These are phyloP conservation scores for Hepsetus odoe DNA, from an alignment of 2,113 vertebrate species.

Conservation along the genomic window DNA sequence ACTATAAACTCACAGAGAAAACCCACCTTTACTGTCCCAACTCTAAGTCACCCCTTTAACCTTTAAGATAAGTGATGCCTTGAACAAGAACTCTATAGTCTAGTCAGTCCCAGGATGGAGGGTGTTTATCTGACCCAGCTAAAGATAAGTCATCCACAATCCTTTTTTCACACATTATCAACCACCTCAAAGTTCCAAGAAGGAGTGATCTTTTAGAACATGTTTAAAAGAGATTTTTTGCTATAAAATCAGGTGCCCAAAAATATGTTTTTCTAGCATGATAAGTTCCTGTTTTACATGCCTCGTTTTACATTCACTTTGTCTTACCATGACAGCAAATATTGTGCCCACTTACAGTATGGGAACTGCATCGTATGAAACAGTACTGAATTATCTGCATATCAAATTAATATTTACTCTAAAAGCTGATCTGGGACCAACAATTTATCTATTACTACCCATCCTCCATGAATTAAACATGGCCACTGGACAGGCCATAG, in stretches of 20 bases:
- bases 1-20: conserved; percentile 73
- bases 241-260: not conserved
- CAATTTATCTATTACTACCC: conserved; percentile 64
- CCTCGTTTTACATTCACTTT: not conserved
- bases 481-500: conserved; percentile 68
- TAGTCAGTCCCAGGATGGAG: conserved; percentile 56
- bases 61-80: conserved; percentile 72
- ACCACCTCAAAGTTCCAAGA: not conserved
- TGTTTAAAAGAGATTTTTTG: not conserved
- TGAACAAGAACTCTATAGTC: conserved; percentile 70
- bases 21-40: conserved; percentile 70
- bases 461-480: conserved; percentile 75
- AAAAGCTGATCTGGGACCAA: conserved; percentile 37
- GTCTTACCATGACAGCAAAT: not conserved
- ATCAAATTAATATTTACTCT: conserved; percentile 31
- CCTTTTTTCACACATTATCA: conserved; percentile 18
- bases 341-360: not conserved
- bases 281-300: not conserved
- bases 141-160: conserved; percentile 23
- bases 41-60: conserved; percentile 73
- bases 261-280: not conserved
- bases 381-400: conserved; percentile 29
- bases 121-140: conserved; percentile 19
- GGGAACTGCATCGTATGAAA: not conserved
- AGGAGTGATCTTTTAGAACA: not conserved